Percentiles rank a stretch among this genome's conserved stretches.
These are phyloP conservation scores for Melinaea marsaeus DNA, from an alignment of 2,888 invertebrate genomes.

Conservation along the genomic window DNA sequence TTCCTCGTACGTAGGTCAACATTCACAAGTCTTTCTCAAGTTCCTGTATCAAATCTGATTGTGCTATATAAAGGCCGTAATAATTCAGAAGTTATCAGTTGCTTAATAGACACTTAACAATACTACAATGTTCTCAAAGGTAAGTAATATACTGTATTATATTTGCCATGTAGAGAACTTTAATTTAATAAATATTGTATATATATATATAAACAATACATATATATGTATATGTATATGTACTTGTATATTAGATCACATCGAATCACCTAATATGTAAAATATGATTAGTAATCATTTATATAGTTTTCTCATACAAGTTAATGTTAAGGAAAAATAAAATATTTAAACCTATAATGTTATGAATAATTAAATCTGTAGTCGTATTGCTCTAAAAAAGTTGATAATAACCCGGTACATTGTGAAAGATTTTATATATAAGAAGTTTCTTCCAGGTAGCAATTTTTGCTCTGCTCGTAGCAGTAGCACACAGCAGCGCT, in stretches of 20 bases:
- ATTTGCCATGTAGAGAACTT: too few relatives aligned
- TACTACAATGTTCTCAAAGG: slow-evolving; percentile 4
- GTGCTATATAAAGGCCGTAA: slow-evolving; percentile 2
- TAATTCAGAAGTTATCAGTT: slow-evolving; percentile 1
- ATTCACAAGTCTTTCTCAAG: slow-evolving; percentile 5
- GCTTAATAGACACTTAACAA: slow-evolving; percentile 1
- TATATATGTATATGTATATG: too few relatives aligned
- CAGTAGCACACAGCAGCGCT: slow-evolving; percentile 58
- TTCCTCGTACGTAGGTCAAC: slow-evolving; percentile 5
- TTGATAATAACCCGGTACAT: not conserved
- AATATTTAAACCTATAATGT: not conserved
- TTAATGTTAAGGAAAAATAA: not conserved
- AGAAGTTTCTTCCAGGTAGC: slow-evolving; percentile 58
- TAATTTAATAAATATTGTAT: too few relatives aligned
- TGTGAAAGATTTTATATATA: slow-evolving; percentile 12
- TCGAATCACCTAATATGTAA: too few relatives aligned
- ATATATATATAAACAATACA: too few relatives aligned
- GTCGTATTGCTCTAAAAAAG: not conserved
- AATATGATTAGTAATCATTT: too few relatives aligned
- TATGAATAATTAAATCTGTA: too few relatives aligned
- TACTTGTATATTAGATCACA: too few relatives aligned
- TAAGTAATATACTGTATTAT: not conserved
- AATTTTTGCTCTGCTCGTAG: slow-evolving; percentile 64
- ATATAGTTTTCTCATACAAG: too few relatives aligned
- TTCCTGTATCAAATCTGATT: slow-evolving; percentile 1